phyloP scores from a whole-genome alignment of 2,888 invertebrate species.

The Mayetiola destructor region DNA sequence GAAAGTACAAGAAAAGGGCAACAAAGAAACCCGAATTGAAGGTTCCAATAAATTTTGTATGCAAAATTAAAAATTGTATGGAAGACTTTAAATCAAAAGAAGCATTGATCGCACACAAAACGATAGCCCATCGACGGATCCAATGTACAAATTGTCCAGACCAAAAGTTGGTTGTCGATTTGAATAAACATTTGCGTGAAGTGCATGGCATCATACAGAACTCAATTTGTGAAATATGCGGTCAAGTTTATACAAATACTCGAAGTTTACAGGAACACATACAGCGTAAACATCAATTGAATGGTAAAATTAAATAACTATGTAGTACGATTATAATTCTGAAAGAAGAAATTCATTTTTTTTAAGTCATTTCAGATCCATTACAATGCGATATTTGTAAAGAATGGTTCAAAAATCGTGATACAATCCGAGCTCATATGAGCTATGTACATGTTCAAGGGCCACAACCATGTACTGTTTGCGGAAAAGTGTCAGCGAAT shows the following conservation, averaged over 20 bases:
- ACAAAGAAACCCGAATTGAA: background rate
- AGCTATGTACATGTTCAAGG: conserved; percentile 12
- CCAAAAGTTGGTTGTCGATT: conserved; percentile 8
- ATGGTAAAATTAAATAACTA: too few species aligned
- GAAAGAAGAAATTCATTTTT: too few species aligned
- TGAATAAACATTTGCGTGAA: conserved; percentile 4
- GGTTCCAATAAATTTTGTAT: background rate
- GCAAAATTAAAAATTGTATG: conserved; percentile 3
- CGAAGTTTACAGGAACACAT: conserved; percentile 7
- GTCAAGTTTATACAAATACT: background rate
- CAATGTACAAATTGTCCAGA: conserved; percentile 13
- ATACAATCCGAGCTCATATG: conserved; percentile 12
- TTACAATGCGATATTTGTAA: conserved; percentile 14
- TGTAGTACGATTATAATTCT: too few species aligned
- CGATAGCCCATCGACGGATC: background rate
- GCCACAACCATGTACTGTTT: conserved; percentile 4
- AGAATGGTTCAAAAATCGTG: conserved; percentile 11
- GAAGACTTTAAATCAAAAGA: conserved; percentile 7
- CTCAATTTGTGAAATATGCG: conserved; percentile 11
- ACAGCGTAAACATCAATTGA: background rate
- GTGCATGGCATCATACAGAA: conserved; percentile 9
- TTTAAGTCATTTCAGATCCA: too few species aligned
- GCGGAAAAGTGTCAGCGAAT: conserved; percentile 10
- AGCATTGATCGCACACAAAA: conserved; percentile 5
- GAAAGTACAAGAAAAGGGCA: background rate